Base-by-base conservation (phyloP, 2,113 vertebrate species). In the Pluvianellus socialis region DNA sequence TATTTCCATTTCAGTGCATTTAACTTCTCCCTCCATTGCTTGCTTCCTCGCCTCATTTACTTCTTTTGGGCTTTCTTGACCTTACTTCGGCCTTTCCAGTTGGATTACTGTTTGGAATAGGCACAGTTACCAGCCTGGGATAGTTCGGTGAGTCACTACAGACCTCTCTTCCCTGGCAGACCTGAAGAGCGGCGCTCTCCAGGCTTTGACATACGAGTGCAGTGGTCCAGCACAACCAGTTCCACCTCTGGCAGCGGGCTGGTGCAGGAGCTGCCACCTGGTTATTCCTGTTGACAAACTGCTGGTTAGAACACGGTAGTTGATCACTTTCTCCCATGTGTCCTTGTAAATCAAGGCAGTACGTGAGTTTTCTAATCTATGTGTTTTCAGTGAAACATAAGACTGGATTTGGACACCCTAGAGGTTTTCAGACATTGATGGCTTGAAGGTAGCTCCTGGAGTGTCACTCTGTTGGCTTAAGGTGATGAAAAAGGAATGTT, bases 51-150 rank as follows among this genome's bases (percentile, higher is more conserved):
- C 88, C 84, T 91, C 84, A 59, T 96, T 94, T 92, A 8, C 77
- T 94, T 38, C 47, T 79, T 96, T 79, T 67, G 84, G 76, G 75
- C 50, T 96, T 92, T 80, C 66, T 90, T 91, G 63, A 68, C 88
- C 65, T 90, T 84, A 33, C 33, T 61, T 40, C n/a, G 27, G 58
- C 45, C 18, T 94, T 92, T 86, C 49, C 68, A 30, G 21, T 77
- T 72, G 76, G 35, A 45, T 94, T 86, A 9, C 17, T 81, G 27
- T 68, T 83, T 68, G 84, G 40, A 89, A 45, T 55, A 53, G 90
- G 35, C 58, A 55, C n/a, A 70, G 5, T 47, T 94, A 70, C 87
- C 91, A 73, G 42, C 62, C 28, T 73, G 6, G 66, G 84, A 18
- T 50, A 21, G 28, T 87, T 74, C 0, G 9, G 33, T 66, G 76